Percentiles rank a stretch among this genome's conserved stretches.
Evolutionary conservation across 2,888 invertebrate genomes (phyloP).

Genomic region (Alloscopus bannaensis): DNA sequence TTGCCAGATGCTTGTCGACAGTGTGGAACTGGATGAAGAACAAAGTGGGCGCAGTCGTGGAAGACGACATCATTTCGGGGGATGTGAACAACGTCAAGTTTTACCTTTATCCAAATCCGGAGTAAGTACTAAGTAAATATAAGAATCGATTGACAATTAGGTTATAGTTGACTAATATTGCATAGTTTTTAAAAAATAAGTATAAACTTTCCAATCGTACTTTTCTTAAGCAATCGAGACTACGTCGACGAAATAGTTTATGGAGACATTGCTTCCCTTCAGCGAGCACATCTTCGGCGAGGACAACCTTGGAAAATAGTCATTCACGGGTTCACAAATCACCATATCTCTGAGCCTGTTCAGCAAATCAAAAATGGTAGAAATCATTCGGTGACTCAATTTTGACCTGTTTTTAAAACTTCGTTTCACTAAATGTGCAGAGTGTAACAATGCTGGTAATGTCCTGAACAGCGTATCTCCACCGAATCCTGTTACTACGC

Average conservation of each 20-base stretch:
- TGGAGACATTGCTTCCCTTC: constrained; percentile 41
- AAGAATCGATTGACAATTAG: neutral
- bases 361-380: constrained; percentile 62
- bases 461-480: constrained; percentile 29
- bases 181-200: neutral
- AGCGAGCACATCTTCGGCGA: constrained; percentile 24
- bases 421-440: neutral
- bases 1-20: constrained; percentile 33
- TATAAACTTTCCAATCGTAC: neutral
- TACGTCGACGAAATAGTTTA: constrained; percentile 57
- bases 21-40: constrained; percentile 35
- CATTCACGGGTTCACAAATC: constrained; percentile 62
- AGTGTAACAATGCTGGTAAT: too few relatives aligned
- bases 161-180: too few relatives aligned
- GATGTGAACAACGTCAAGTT: constrained; percentile 58
- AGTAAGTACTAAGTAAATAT: constrained; percentile 35
- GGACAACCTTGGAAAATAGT: constrained; percentile 52
- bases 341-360: constrained; percentile 50
- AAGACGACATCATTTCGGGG: constrained; percentile 59
- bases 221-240: constrained; percentile 30
- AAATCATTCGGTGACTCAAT: neutral
- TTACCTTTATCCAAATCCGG: constrained; percentile 52
- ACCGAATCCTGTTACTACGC: constrained; percentile 11
- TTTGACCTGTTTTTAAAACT: neutral
- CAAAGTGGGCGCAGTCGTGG: constrained; percentile 20